Evolutionary conservation across 2,113 vertebrate genomes (phyloP).

Genomic region (Scomber colias): DNA sequence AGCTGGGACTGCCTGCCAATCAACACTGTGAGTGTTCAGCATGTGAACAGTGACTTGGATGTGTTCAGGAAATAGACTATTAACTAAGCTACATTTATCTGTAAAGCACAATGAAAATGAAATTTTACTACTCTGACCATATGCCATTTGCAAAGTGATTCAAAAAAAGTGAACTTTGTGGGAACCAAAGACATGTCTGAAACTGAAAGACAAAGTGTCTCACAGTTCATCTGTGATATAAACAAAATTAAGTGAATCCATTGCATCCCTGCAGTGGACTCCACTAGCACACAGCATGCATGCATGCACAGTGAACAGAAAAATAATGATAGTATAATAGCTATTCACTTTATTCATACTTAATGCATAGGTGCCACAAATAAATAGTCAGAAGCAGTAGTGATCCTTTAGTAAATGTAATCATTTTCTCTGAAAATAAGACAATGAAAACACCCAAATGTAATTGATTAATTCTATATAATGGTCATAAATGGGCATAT

Average conservation of each 20-base stretch:
- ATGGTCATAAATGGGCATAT: background rate
- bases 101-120: slow-evolving; percentile 19
- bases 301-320: slow-evolving; percentile 3
- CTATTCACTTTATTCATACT: slow-evolving; percentile 15
- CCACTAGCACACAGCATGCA: slow-evolving; percentile 19
- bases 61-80: slow-evolving; percentile 39
- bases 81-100: slow-evolving; percentile 46
- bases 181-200: slow-evolving; percentile 29
- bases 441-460: background rate
- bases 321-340: slow-evolving; percentile 21
- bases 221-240: slow-evolving; percentile 25
- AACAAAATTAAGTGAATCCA: slow-evolving; percentile 18
- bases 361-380: background rate
- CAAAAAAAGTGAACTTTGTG: slow-evolving; percentile 7
- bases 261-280: slow-evolving; percentile 22
- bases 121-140: background rate
- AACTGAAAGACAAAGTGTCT: slow-evolving; percentile 36
- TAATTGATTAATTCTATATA: background rate
- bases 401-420: background rate
- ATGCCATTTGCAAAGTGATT: slow-evolving; percentile 7
- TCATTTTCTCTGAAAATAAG: background rate
- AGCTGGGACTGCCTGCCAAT: slow-evolving; percentile 57
- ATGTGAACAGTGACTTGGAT: slow-evolving; percentile 37
- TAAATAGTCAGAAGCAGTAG: background rate
- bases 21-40: slow-evolving; percentile 31